phyloP scores from a whole-genome alignment of 2,797 vertebrate species.

The Malacoraja senta region DNA sequence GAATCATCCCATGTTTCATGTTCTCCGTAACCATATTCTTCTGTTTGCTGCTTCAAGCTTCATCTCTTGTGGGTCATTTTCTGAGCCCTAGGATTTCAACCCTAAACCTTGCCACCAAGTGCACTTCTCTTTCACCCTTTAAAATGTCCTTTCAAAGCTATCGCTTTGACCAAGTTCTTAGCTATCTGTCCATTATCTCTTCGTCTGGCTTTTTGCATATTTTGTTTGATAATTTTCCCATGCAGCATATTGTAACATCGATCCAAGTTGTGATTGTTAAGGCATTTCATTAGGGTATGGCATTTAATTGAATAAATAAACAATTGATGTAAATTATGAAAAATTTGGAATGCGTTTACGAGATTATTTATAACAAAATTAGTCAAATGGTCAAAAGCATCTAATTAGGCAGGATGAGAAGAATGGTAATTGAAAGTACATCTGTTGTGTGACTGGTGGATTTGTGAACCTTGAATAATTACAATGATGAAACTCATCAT shows the following conservation, averaged over 20 bases:
- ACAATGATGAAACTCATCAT: neutral
- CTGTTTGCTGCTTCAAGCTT: neutral
- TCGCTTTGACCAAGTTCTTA: neutral
- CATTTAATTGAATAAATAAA: neutral
- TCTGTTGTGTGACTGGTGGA: neutral
- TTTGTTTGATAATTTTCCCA: no score
- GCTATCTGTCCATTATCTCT: no score
- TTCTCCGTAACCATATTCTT: neutral
- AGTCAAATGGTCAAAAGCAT: neutral
- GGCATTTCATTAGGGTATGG: neutral
- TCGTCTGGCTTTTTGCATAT: no score
- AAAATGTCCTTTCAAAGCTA: neutral
- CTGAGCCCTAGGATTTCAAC: no score
- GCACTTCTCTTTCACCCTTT: neutral
- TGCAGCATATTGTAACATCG: no score
- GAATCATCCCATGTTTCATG: neutral
- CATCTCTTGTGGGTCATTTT: neutral
- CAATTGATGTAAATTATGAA: neutral
- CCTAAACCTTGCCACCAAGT: no score
- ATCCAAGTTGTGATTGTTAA: neutral
- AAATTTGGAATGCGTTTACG: neutral
- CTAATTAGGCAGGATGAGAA: neutral
- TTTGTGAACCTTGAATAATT: neutral
- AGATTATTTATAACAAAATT: neutral
- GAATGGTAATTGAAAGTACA: neutral